Evolutionary conservation across 2,888 invertebrate species (phyloP).

Genomic region (Pycnomerus fuliginosus): DNA sequence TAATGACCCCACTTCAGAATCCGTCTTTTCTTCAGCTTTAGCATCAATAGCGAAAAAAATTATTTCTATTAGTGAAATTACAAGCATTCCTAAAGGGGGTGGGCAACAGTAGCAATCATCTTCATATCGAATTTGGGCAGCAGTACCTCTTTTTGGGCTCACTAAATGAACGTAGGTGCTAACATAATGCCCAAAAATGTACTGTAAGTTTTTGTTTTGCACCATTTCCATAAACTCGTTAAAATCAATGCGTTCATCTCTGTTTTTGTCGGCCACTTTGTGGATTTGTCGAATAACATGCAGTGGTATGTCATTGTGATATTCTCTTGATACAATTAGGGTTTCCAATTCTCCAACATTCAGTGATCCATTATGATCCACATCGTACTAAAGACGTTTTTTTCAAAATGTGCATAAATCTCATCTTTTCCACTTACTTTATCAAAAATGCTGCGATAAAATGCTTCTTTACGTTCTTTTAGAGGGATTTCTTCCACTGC

Average conservation of each 20-base stretch:
- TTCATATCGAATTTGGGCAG: conserved; percentile 61
- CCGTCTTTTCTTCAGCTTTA: conserved; percentile 45
- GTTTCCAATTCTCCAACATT: conserved; percentile 65
- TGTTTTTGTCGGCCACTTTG: conserved; percentile 62
- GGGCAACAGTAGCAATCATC: conserved; percentile 92
- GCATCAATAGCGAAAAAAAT: conserved; percentile 59
- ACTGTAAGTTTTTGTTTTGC: conserved; percentile 59
- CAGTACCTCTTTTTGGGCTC: conserved; percentile 19
- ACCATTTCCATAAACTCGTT: conserved; percentile 72
- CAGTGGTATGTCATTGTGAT: conserved; percentile 66
- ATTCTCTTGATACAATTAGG: conserved; percentile 62
- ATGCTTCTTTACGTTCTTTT: no score
- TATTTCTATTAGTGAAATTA: conserved; percentile 87
- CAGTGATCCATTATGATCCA: conserved; percentile 69
- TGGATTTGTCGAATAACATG: conserved; percentile 64
- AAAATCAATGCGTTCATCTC: conserved; percentile 67
- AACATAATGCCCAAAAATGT: conserved; percentile 64
- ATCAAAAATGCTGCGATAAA: conserved; percentile 37
- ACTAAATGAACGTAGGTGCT: conserved; percentile 56
- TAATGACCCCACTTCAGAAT: conserved; percentile 64
- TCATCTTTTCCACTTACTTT: conserved; percentile 38
- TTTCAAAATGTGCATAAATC: no score
- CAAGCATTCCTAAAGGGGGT: conserved; percentile 89
- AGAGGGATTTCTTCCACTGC: no score
- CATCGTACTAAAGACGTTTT: conserved; percentile 74